Evolutionary conservation across 2,797 vertebrate species (phyloP), one percentile per base, ranked within the genome.

Genomic region (Tapera naevia): DNA sequence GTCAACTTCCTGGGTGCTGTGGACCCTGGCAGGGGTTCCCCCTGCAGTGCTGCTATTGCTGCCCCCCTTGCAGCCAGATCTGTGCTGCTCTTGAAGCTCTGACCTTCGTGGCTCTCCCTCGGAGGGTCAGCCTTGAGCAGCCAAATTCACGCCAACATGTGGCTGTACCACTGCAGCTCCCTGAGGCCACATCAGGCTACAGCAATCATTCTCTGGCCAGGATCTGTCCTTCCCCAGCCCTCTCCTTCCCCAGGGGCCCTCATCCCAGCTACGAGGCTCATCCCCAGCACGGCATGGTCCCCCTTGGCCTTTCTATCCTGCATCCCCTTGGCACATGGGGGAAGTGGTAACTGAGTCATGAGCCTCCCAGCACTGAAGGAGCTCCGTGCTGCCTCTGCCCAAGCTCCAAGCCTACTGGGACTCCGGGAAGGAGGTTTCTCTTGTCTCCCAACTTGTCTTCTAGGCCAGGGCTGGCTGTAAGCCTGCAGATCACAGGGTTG

Each of bases 221-320:
- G 30, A 13, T 54, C 58, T 25, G 45, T 37, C 58, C 41, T 92
- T 50, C 67, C 25, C 23, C 58, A 74, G 33, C 28, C 33, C 50
- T 5, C 5, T 54, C 56, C n/a, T 19, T 28, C 33, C 60, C 25
- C 58, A 65, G 60, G 33, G 86, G 37, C 23, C 27, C 57, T n/a
- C 3, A 33, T 46, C 30, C 43, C 48, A 78, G 23, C 66, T 23
- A 4, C 0, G 41, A 39, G 5, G 37, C 72, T 48, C 35, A 66
- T 54, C 57, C 53, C 19, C 4, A 0, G 32, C 2, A 0, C 11
- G 3, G 0, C 0, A 0, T 37, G 30, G 12, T 41, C 22, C 39
- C 0, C 18, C 50, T 76, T 87, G 43, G 27, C 67, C 25, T 87
- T 41, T 67, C 81, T 51, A 72, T 46, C 39, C 23, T 4, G 0